A percentile compares a stretch with the other conserved stretches of the same genome.
Conservation (phyloP, 2,888 invertebrate species). For the Lepidochrysops patricia region DNA sequence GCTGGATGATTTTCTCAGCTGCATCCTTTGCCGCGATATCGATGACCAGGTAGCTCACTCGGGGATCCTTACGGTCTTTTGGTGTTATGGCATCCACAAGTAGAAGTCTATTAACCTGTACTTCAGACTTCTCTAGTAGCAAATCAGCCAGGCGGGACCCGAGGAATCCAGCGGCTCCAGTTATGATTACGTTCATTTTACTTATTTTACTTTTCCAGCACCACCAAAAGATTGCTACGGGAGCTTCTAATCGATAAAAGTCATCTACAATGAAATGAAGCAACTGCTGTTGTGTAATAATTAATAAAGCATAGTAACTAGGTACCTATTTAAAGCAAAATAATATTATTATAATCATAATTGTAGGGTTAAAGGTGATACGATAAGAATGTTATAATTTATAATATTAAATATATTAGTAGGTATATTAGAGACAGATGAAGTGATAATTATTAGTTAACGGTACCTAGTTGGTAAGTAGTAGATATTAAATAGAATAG, state of each 20-base stretch:
- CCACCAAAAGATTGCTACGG: no score
- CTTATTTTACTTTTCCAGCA: not conserved
- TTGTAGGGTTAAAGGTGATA: constrained; percentile 6
- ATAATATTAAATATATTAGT: no score
- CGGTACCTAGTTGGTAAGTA: no score
- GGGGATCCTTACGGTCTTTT: constrained; percentile 28
- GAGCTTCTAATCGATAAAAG: not conserved
- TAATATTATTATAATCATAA: not conserved
- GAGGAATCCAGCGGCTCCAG: constrained; percentile 50
- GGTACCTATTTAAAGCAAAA: no score
- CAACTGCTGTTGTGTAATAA: no score
- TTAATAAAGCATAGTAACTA: no score
- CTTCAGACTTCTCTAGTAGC: not conserved
- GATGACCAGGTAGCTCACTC: constrained; percentile 32
- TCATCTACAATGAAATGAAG: not conserved
- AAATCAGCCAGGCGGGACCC: constrained; percentile 40
- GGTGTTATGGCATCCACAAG: constrained; percentile 30
- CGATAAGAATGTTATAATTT: not conserved
- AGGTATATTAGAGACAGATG: no score
- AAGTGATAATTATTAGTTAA: no score
- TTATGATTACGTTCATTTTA: constrained; percentile 47
- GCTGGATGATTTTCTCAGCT: constrained; percentile 33
- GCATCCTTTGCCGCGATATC: constrained; percentile 34
- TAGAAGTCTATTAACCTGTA: constrained; percentile 25
- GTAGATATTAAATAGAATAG: no score